Evolutionary conservation across 1,140 invertebrate genomes (phyloP), one percentile per base, ranked within the genome.

Genomic region (Nephotettix cincticeps): DNA sequence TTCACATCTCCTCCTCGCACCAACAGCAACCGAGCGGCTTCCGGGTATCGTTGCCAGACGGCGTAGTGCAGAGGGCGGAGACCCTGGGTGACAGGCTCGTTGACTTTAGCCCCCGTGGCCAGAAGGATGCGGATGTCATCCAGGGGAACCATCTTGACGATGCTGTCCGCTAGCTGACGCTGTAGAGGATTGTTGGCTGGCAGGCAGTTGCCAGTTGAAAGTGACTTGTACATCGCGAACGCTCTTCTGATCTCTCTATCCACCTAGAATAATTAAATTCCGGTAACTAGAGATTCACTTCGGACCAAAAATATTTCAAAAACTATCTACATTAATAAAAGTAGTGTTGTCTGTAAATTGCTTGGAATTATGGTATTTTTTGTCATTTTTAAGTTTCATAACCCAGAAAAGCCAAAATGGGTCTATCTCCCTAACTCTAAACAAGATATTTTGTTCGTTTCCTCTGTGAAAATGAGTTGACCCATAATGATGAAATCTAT

Each of bases 1-100:
- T 96, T 90, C 19, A 96, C 90, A 78, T 94, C 91, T 73, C 90
- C 90, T 13, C 91, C 92, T 43, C 91, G 80, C 0, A 93, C 90
- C 30, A 94, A 82, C 32, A 94, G 81, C 40, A 93, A 81, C 47
- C 90, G 86, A 0, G 92, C 91, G 0, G 93, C 93, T 76, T 94
- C 93, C 32, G 88, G 83, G 80, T 96, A 91, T 14, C 88, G 82
- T 77, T 94, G 91, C 89, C 93, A 96, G 56, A 94, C 92, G 0
- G 94, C 94, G 80, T 97, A 97, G 80, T 97, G 95, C n/a, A 97
- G 81, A 0, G 95, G 94, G 58, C 90, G 86, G 28, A 97, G 82
- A 6, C 94, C 94, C 80, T 93, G 89, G 2, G 89, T 91, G 17
- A 91, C 90, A 17, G 88, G 85, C 75, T 91, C 89, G 76, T 91